A percentile compares a stretch with the other conserved stretches of the same genome.
These are phyloP conservation scores for Halcyon leucocephala DNA, from an alignment of 2,797 vertebrate species.

Conservation along the genomic window DNA sequence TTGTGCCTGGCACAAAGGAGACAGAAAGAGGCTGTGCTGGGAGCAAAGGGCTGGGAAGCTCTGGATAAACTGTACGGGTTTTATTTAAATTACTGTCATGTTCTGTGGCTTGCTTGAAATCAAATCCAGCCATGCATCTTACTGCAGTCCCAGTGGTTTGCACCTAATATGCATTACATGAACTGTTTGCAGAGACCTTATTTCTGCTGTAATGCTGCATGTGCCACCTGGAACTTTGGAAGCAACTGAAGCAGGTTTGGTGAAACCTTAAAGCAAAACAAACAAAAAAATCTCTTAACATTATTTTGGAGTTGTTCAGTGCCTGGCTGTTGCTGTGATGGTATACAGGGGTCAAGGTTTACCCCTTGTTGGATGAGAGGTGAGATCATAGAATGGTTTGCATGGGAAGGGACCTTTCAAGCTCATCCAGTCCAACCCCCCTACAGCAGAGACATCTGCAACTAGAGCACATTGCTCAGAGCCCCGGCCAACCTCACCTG, in stretches of 20 bases:
- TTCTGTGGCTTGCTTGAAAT: not conserved
- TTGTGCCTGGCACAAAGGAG: not conserved
- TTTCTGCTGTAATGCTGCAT: not conserved
- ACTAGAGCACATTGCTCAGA: not conserved
- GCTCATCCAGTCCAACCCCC: not conserved
- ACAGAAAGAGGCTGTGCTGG: not conserved
- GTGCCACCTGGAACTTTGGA: not conserved
- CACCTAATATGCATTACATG: not conserved
- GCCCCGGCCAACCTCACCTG: not conserved
- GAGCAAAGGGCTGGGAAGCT: not conserved
- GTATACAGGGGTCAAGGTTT: fast-evolving
- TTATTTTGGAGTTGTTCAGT: not conserved
- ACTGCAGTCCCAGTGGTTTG: not conserved
- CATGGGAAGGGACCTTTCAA: not conserved
- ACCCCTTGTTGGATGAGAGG: not conserved
- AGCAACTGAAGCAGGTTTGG: not conserved
- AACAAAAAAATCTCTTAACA: fast-evolving
- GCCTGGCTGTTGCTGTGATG: not conserved
- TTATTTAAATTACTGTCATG: not conserved
- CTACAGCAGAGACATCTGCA: not conserved
- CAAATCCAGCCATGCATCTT: not conserved
- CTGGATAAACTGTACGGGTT: not conserved
- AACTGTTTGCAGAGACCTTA: not conserved
- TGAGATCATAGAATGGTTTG: not conserved
- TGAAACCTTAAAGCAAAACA: not conserved